Evolutionary conservation across 2,888 invertebrate species (phyloP), one percentile per base, ranked within the genome.

Genomic region (Embidobia sp.): DNA sequence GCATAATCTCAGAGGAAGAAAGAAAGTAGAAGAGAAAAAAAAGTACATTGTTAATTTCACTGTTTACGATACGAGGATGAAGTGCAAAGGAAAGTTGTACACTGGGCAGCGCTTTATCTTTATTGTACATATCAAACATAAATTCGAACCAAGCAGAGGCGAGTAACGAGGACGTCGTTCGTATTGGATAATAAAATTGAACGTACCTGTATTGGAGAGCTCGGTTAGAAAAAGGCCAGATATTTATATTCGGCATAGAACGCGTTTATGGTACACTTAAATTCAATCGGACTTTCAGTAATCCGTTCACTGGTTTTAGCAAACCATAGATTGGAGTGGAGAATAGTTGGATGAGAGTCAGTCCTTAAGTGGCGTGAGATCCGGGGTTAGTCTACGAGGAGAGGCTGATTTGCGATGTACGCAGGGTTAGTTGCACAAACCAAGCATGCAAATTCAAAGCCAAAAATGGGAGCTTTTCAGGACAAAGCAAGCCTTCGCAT

Each of bases 81-180:
- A 27, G 66, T 48, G 46, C 48, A 26, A 61, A 33, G 53, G 67
- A 75, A 75, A 75, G 74, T 75, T 61, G 48, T 55, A 61, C 31
- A 49, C 19, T 57, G 22, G 59, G 46, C 53, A 59, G 31, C 44
- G 46, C 18, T 46, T 49, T 46, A 10, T 19, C 16, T 8, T 7
- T 13, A 11, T 22, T 22, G 22, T 22, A 53, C 15, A 3, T 33
- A 53, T 64, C 35, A 64, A 42, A 64, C 22, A 26, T 53, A 46
- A 55, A 46, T 51, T 66, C 22, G 10, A 49, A 51, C 18, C 35
- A 16, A 29, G 37, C n/a, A 18, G 26, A 64, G 64, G 40, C 4
- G 8, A 40, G 35, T 63, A 29, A 26, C 7, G 37, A 67, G 46
- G 26, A 66, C 55, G n/a, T 40, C 46, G 26, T 37, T 40, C 55